Conservation (phyloP, 2,888 invertebrate genomes). For the Sphaeridia pumilis region DNA sequence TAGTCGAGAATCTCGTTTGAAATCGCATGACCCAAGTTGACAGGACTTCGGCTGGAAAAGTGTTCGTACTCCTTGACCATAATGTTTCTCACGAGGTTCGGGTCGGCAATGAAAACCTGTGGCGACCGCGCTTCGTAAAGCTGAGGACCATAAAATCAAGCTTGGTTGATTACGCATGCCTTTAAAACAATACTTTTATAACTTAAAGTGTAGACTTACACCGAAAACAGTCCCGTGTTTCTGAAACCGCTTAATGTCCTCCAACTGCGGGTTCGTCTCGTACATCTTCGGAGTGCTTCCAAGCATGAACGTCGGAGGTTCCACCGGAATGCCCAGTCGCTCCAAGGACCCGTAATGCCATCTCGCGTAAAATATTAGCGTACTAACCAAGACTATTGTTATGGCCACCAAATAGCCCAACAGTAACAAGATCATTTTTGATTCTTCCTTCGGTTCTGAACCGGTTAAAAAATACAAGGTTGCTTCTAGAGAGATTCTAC, state of each 20-base stretch:
- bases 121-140: slow-evolving; percentile 24
- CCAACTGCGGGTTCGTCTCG: slow-evolving; percentile 10
- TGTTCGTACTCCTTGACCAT: slow-evolving; percentile 21
- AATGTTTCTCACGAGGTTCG: slow-evolving; percentile 19
- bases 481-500: no score
- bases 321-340: slow-evolving; percentile 24
- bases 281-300: slow-evolving; percentile 24
- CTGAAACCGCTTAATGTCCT: slow-evolving; percentile 25
- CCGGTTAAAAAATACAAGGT: no score
- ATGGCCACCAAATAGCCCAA: not conserved
- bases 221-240: slow-evolving; percentile 29
- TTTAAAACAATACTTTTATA: no score
- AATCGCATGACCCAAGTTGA: slow-evolving; percentile 20
- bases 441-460: no score
- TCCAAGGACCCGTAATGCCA: slow-evolving; percentile 30
- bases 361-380: slow-evolving; percentile 23
- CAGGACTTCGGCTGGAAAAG: slow-evolving; percentile 17
- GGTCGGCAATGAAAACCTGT: slow-evolving; percentile 21
- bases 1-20: slow-evolving; percentile 26
- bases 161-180: no score
- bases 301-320: slow-evolving; percentile 19
- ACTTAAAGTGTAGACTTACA: slow-evolving; percentile 15
- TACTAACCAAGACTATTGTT: not conserved
- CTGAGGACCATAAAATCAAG: slow-evolving; percentile 12
- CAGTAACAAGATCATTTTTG: not conserved